Conservation (phyloP, 2,888 invertebrate species). For the Spodoptera picta region DNA sequence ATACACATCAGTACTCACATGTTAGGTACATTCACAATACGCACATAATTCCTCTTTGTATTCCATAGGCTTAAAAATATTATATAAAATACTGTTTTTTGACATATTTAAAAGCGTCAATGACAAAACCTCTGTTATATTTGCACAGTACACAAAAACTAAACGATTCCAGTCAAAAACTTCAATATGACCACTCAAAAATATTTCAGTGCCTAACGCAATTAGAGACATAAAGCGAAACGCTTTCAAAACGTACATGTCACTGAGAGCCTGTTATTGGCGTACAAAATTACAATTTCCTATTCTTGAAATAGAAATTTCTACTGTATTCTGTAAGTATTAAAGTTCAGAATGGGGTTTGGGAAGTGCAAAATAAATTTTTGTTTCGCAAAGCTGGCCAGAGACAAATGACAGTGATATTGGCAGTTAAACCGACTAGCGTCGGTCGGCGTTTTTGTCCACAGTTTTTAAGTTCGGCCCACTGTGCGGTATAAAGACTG, state of each 20-base stretch:
- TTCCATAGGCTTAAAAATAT: constrained; percentile 3
- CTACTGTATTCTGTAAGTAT: constrained; percentile 42
- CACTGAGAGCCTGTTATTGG: constrained; percentile 74
- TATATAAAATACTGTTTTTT: constrained; percentile 13
- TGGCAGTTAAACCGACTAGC: constrained; percentile 76
- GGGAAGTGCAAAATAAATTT: constrained; percentile 47
- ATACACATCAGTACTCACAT: constrained; percentile 2
- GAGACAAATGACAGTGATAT: constrained; percentile 80
- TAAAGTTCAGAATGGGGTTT: constrained; percentile 52
- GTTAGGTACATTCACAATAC: constrained; percentile 8
- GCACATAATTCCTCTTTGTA: constrained; percentile 19
- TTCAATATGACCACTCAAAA: constrained; percentile 72
- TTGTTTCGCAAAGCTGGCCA: constrained; percentile 67
- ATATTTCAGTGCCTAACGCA: constrained; percentile 73
- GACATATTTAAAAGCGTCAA: constrained; percentile 15
- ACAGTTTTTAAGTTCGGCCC: constrained; percentile 65
- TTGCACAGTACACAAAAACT: constrained; percentile 34
- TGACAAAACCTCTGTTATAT: constrained; percentile 36
- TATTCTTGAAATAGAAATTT: constrained; percentile 10
- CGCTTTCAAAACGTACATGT: constrained; percentile 72
- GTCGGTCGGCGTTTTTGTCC: constrained; percentile 62
- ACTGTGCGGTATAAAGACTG: constrained; percentile 58
- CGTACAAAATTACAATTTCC: constrained; percentile 55
- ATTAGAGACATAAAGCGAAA: constrained; percentile 73
- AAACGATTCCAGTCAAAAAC: constrained; percentile 59